Conservation (phyloP, 2,113 vertebrate genomes). For the Thalassarche chlororhynchos region DNA sequence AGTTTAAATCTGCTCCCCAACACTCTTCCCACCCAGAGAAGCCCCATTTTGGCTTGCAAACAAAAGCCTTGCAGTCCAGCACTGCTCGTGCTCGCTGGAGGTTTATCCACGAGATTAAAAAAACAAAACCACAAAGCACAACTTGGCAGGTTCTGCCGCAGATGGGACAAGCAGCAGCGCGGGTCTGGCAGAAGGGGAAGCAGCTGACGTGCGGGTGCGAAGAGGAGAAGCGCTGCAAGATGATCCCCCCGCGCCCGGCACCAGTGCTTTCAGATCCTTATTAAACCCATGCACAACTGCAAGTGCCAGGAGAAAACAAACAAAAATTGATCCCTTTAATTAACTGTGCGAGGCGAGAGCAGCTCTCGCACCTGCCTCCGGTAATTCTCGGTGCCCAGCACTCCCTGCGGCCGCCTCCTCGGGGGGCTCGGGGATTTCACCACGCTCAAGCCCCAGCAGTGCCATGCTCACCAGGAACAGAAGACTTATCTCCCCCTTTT, state of each 20-base stretch:
- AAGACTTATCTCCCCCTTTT: neutral
- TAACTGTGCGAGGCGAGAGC: neutral
- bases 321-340: neutral
- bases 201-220: rapidly evolving
- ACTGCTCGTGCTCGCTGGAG: rapidly evolving
- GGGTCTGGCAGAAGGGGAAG: neutral
- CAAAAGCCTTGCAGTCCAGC: neutral
- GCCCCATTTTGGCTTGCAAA: neutral
- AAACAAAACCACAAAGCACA: neutral
- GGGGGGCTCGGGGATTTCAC: neutral
- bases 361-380: neutral
- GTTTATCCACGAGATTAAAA: neutral
- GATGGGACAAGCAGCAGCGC: rapidly evolving
- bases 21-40: neutral
- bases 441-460: neutral
- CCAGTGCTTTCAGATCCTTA: neutral
- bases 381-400: neutral
- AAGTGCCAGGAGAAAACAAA: neutral
- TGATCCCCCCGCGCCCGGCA: rapidly evolving
- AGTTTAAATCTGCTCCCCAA: neutral
- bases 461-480: neutral
- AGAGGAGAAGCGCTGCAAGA: neutral
- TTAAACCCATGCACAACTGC: neutral
- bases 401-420: neutral
- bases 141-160: neutral